Evolutionary conservation across 2,113 vertebrate genomes (phyloP), one percentile per base, ranked within the genome.

Genomic region (Zapornia atra): DNA sequence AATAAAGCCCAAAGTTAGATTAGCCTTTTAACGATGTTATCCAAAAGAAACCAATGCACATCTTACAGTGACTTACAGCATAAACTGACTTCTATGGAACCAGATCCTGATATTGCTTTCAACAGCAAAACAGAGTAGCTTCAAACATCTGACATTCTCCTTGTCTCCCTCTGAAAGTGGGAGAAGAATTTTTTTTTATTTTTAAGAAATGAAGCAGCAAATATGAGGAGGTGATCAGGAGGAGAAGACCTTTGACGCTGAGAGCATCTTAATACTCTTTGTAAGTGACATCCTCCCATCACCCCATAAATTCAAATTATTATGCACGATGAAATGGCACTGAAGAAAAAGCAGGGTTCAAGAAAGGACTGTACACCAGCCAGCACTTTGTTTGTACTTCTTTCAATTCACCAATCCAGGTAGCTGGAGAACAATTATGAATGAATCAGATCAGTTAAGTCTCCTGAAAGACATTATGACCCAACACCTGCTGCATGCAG

Each of bases 401-500:
- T 54, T 25, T 29, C 24, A 60, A 11, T 75, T 86, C 76, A 77
- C 6, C n/a, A 46, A 36, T 29, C 56, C 68, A 84, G 16, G 12
- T 40, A 86, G 12, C 46, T 75, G 56, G 29, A 78, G n/a, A n/a
- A 28, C 8, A 46, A 38, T 31, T 36, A 10, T 1, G 3, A 70
- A 61, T 66, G 38, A 48, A 65, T 34, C 34, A 92, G 26, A 19
- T 40, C 51, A 28, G 9, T 54, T 44, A 38, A 36, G 8, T 5
- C 46, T 89, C 46, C 40, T 31, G 36, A 51, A 82, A 88, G 69
- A 22, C 44, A 48, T 19, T 34, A 2, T 6, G 28, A 10, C 31
- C 63, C 33, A 22, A 7, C 1, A 4, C 10, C 17, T 0, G 0
- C 5, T 36, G 53, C 0, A 2, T 75, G 54, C 51, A 82, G 65